Evolutionary conservation across 2,113 vertebrate species (phyloP), one percentile per base, ranked within the genome.

Genomic region (Callionymus lyra): DNA sequence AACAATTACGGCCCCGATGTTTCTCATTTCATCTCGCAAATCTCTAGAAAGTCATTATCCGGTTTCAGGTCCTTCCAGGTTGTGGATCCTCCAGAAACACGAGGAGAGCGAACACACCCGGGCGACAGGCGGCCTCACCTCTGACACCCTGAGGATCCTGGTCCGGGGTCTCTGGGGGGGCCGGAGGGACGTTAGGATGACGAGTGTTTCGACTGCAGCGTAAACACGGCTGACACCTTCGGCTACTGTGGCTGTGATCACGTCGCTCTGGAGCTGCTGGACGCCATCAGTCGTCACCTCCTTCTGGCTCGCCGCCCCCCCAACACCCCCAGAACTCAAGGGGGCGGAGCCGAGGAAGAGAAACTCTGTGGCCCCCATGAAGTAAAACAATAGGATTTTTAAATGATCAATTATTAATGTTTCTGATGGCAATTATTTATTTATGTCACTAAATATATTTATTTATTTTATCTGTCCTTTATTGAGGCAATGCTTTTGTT

Each of bases 21-120:
- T 84, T 81, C 71, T 76, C 72, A 70, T 85, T 82, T 81, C 46
- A 78, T 76, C 76, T 74, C 67, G 73, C 31, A 59, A 76, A 58
- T 73, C 72, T 76, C 73, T 72, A 32, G 31, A 80, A 79, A 81
- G 69, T 66, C 59, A 56, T 82, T 74, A 78, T 64, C 64, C 56
- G 50, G 59, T 48, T 65, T 62, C 62, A 64, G 65, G 72, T 75
- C 65, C 59, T 67, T 56, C 44, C 57, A 59, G 73, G 68, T 59
- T 75, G 63, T 46, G 58, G 54, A 58, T 53, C 65, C 73, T 36
- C 41, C 19, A 35, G 68, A 65, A 76, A 73, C 63, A 32, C 50
- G 50, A 76, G 12, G 41, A 19, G 34, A 36, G 47, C 70, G 27
- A 71, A 70, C 75, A 46, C 19, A 63, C 64, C 1, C 9, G 16